Conservation (phyloP, 2,888 invertebrate species). For the Caenorhabditis sp. region DNA sequence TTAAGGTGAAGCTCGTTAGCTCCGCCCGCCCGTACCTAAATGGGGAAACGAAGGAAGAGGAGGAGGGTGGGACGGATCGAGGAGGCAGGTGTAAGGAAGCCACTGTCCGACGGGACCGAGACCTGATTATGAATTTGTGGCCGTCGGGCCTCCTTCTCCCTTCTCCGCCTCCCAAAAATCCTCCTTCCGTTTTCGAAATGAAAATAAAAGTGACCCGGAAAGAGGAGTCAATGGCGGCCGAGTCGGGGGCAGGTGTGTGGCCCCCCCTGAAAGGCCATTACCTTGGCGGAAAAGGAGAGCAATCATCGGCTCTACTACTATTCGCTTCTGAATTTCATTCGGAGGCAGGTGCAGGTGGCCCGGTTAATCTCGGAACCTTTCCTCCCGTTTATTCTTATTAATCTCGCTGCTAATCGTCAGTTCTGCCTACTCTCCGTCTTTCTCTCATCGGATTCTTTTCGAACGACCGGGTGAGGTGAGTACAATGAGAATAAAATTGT, state of each 20-base stretch:
- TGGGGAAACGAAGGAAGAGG: constrained; percentile 1
- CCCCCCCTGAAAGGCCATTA: constrained; percentile 10
- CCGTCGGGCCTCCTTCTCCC: neutral
- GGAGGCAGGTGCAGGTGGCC: constrained; percentile 17
- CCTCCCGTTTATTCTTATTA: constrained; percentile 1
- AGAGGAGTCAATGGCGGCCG: neutral
- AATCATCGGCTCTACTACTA: constrained; percentile 11
- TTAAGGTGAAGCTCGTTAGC: constrained; percentile 39
- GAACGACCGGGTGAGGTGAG: too few species aligned
- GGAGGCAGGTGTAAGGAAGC: constrained; percentile 25
- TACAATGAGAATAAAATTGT: too few species aligned
- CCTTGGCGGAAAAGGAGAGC: neutral
- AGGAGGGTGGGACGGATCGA: neutral
- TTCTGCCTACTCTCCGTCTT: neutral
- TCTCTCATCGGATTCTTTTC: too few species aligned
- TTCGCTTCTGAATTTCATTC: constrained; percentile 25
- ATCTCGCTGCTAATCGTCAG: constrained; percentile 1
- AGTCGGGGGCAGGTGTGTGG: constrained; percentile 1
- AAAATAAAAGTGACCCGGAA: neutral
- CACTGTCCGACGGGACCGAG: neutral
- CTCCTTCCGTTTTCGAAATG: neutral
- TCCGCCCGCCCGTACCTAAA: constrained; percentile 39
- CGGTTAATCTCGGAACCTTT: neutral
- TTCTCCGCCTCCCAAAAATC: neutral
- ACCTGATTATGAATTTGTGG: neutral